Evolutionary conservation across 2,113 vertebrate genomes (phyloP).

Genomic region (Bubo bubo): DNA sequence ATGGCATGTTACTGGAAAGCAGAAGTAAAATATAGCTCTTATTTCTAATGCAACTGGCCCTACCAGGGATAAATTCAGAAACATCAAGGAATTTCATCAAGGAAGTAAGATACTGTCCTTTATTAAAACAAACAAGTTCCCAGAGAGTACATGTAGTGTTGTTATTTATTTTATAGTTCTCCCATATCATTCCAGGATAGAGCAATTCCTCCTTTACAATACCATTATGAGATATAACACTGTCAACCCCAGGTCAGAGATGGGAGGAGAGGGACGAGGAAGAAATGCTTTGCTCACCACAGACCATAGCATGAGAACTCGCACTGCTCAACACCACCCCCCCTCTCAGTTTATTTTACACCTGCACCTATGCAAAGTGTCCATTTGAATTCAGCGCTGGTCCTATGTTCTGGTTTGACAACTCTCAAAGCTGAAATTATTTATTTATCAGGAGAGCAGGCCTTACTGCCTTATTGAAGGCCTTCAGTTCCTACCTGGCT

Average conservation of each 20-base stretch:
- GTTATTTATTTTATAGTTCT: not conserved
- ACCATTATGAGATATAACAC: not conserved
- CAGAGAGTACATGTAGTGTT: not conserved
- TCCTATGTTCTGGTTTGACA: not conserved
- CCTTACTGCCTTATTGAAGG: not conserved
- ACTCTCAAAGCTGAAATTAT: not conserved
- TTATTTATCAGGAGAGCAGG: not conserved
- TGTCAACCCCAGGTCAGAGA: not conserved
- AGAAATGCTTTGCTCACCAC: not conserved
- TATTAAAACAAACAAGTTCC: not conserved
- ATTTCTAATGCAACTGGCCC: not conserved
- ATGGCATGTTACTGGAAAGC: not conserved
- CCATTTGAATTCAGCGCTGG: not conserved
- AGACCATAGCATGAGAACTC: rapidly evolving
- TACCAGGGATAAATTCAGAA: not conserved
- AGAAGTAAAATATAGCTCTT: not conserved
- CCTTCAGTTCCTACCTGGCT: not conserved
- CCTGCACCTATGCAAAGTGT: not conserved
- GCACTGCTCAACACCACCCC: too few relatives aligned
- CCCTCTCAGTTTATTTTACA: not conserved
- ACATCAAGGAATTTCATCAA: not conserved
- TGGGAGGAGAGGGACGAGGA: not conserved
- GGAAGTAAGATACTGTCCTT: not conserved
- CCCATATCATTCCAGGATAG: rapidly evolving
- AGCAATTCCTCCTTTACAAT: not conserved